Base-by-base conservation (phyloP, 2,797 vertebrate species). In the Lutra lutra region DNA sequence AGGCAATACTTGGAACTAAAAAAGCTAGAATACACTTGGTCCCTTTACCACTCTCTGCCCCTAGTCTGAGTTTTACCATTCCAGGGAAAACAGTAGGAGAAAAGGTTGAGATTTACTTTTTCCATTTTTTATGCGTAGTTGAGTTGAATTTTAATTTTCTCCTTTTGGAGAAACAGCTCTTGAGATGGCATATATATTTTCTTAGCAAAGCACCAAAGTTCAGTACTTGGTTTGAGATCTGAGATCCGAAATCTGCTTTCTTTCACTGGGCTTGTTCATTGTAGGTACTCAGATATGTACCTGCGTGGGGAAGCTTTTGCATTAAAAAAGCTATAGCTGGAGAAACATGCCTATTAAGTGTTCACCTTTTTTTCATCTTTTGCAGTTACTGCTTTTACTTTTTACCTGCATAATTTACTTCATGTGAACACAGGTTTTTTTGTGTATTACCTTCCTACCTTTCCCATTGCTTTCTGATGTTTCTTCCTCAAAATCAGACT, bases 1-100 rank as follows among this genome's bases (percentile, higher is more conserved):
- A 97, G 93, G 15, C 73, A 87, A 80, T 97, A 86, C 86, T 97
- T 98, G 92, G 96, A 94, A 96, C 60, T 97, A 85, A 94, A 97
- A 97, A 73, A 88, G 92, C 90, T 77, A 91, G 89, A 96, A 84
- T 97, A 70, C 75, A 46, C 60, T 97, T 98, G 89, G 89, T 98
- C 93, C 97, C n/a, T 97, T 17, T 97, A 92, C 64, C 77, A 93
- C 94, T 91, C 97, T 97, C 98, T 97, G 7, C 35, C n/a, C 77
- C 6, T 85, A 88, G 17, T 40, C n/a, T 72, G 13, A 90, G 21
- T 17, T 87, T 90, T 11, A 78, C 56, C 20, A 46, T 87, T 95
- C 20, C 15, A 92, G 75, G 84, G 92, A 94, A 85, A 40, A 75
- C 43, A 46, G n/a, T 23, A 86, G 54, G 79, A 48, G 62, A 64